A percentile compares a stretch with the other conserved stretches of the same genome.
These are phyloP conservation scores for Pterostichus madidus DNA, from an alignment of 2,888 invertebrate species.

Conservation along the genomic window DNA sequence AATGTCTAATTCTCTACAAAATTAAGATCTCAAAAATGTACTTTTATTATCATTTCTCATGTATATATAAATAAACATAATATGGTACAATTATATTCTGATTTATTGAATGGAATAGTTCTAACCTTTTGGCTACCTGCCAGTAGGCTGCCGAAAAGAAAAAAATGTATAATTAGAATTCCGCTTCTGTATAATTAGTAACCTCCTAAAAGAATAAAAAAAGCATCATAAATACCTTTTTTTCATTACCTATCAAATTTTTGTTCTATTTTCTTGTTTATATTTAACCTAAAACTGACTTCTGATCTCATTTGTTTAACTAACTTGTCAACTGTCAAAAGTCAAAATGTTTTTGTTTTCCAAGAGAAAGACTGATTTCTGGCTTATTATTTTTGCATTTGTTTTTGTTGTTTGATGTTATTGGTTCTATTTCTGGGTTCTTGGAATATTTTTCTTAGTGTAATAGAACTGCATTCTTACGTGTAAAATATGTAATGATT, in stretches of 20 bases:
- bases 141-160: not conserved
- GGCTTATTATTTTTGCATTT: not conserved
- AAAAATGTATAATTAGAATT: constrained; percentile 27
- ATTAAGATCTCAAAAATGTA: not conserved
- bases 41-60: not conserved
- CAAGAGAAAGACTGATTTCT: no score
- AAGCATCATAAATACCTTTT: not conserved
- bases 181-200: constrained; percentile 19
- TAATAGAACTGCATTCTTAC: constrained; percentile 3
- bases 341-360: not conserved
- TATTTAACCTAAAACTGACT: no score
- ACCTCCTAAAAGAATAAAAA: not conserved
- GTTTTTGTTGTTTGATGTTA: constrained; percentile 1
- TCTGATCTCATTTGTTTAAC: no score
- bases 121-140: not conserved
- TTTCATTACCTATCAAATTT: no score
- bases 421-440: not conserved
- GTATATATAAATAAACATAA: constrained; percentile 43
- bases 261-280: no score
- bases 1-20: no score
- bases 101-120: constrained; percentile 36
- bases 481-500: not conserved
- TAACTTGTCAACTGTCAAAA: not conserved
- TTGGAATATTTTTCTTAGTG: not conserved
- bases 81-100: constrained; percentile 21